phyloP scores from a whole-genome alignment of 2,797 vertebrate genomes.

The Rhabdophis nuchalis region DNA sequence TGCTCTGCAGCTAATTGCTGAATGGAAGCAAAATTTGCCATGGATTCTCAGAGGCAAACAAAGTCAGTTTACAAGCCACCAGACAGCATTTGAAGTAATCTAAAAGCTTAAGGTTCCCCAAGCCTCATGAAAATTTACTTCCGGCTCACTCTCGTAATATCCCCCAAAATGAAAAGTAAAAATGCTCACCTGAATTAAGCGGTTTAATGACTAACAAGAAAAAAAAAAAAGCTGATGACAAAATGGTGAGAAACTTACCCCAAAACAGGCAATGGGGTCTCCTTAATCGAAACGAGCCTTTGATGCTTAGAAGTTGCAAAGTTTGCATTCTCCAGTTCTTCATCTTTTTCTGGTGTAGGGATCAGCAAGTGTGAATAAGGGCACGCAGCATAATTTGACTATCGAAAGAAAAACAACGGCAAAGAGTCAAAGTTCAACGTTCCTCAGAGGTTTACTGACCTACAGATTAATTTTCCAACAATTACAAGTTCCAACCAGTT shows the following conservation, averaged over 20 bases:
- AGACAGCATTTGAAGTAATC: no score
- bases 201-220: not conserved
- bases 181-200: not conserved
- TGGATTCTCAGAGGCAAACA: not conserved
- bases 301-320: slow-evolving; percentile 40
- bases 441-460: not conserved
- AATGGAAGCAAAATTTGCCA: not conserved
- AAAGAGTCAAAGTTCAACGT: not conserved
- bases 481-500: not conserved
- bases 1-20: not conserved
- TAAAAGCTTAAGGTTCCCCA: not conserved
- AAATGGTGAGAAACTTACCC: slow-evolving; percentile 63
- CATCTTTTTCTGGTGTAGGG: slow-evolving; percentile 81
- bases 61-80: not conserved
- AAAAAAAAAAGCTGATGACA: slow-evolving; percentile 1
- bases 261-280: slow-evolving; percentile 83
- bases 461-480: not conserved
- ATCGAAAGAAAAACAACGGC: slow-evolving; percentile 3
- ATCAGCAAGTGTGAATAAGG: slow-evolving; percentile 79
- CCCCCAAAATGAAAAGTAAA: not conserved
- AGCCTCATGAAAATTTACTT: not conserved
- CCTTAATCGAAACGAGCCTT: slow-evolving; percentile 70
- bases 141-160: not conserved
- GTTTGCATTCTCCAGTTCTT: slow-evolving; percentile 58
- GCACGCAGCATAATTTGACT: slow-evolving; percentile 64